Evolutionary conservation across 2,888 invertebrate species (phyloP).

Genomic region (Papilio demoleus): DNA sequence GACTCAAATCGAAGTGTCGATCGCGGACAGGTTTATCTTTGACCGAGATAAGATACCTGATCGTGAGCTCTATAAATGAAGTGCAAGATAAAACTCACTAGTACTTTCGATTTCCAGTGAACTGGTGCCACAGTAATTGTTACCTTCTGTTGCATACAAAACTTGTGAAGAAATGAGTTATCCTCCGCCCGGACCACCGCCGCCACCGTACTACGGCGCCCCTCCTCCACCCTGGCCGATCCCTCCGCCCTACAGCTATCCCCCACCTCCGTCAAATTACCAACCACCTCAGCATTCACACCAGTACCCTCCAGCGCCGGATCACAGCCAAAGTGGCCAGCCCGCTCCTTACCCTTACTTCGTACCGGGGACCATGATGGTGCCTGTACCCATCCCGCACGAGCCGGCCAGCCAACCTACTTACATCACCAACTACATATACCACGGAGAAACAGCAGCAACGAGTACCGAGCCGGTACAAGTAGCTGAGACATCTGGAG

Average conservation of each 20-base stretch:
- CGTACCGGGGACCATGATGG: constrained; percentile 62
- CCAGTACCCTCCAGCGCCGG: constrained; percentile 48
- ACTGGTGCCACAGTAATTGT: constrained; percentile 16
- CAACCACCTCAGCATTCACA: constrained; percentile 47
- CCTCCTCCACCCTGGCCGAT: constrained; percentile 50
- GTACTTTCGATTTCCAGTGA: constrained; percentile 26
- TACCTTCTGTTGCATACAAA: constrained; percentile 10
- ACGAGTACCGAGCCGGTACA: constrained; percentile 55
- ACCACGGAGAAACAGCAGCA: constrained; percentile 64
- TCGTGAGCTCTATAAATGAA: constrained; percentile 27
- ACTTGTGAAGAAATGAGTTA: constrained; percentile 59
- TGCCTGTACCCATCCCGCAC: constrained; percentile 48
- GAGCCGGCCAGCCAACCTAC: constrained; percentile 57
- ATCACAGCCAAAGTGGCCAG: constrained; percentile 51
- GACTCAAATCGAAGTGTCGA: constrained; percentile 18
- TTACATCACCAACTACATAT: constrained; percentile 76
- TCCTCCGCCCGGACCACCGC: constrained; percentile 56
- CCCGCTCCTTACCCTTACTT: constrained; percentile 63
- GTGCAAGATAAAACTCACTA: constrained; percentile 26
- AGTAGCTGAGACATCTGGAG: constrained; percentile 69
- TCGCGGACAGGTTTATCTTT: constrained; percentile 20
- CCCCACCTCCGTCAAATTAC: constrained; percentile 44
- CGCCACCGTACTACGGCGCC: constrained; percentile 58
- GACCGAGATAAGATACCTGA: constrained; percentile 32
- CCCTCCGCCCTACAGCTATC: constrained; percentile 51